These are phyloP conservation scores for Centropus unirufus DNA, from an alignment of 2,113 vertebrate species.

Conservation along the genomic window DNA sequence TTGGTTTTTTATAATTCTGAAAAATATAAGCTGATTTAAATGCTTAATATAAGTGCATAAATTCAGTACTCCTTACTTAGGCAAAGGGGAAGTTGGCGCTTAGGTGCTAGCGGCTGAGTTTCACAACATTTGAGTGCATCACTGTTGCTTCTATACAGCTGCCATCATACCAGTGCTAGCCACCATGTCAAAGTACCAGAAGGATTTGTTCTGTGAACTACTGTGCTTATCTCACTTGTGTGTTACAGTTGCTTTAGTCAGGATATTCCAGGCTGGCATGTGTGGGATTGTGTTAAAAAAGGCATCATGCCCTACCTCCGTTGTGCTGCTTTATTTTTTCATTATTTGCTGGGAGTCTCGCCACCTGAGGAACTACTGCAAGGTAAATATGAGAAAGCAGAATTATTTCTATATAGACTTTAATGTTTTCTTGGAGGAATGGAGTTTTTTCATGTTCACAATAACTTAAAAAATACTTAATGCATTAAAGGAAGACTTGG, in stretches of 20 bases:
- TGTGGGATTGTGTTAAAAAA: constrained; percentile 85
- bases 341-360: constrained; percentile 91
- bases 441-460: not conserved
- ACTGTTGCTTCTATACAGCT: not conserved
- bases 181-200: not conserved
- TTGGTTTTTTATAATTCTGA: not conserved
- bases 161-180: not conserved
- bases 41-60: not conserved
- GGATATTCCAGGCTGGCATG: constrained; percentile 81
- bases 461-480: not conserved
- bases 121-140: not conserved
- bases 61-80: not conserved
- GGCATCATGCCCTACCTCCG: constrained; percentile 92
- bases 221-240: constrained; percentile 34
- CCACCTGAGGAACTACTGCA: constrained; percentile 88
- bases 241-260: constrained; percentile 76
- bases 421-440: not conserved
- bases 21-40: not conserved
- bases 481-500: not conserved
- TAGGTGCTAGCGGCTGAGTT: not conserved
- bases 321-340: constrained; percentile 92
- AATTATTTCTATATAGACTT: not conserved
- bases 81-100: not conserved
- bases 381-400: constrained; percentile 67
- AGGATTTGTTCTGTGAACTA: not conserved